Evolutionary conservation across 2,888 invertebrate species (phyloP), one percentile per base, ranked within the genome.

Genomic region (Ophion obscuratus): DNA sequence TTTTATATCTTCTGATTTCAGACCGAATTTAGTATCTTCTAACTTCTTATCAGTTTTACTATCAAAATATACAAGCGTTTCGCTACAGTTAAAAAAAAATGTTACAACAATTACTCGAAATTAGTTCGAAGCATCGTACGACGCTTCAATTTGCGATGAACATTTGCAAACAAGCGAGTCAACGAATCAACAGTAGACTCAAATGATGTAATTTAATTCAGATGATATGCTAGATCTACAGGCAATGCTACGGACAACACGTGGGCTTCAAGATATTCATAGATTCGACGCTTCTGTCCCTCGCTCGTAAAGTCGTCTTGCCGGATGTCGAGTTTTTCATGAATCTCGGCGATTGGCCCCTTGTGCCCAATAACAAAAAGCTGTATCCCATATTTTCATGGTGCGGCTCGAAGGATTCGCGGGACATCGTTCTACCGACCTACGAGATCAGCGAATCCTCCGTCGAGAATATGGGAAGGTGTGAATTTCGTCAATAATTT

Each of bases 291-390:
- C 94, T 99, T 44, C 93, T 98, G 68, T 98, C 98, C 0, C 93
- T 99, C 73, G 94, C 96, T 17, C 95, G 98, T 88, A 98, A 98
- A 95, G 96, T 97, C 31, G 90, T 94, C 31, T 93, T 99, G 78
- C 98, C 99, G 5, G 97, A 99, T 94, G 95, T 97, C 90, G 99
- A 99, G 94, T 96, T 99, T 91, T 97, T 99, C 89, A 96, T 97
- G 70, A 99, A 99, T 94, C 95, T 99, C 17, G 99, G 99, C 20
- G 99, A 99, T 94, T 99, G 99, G 99, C 99, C 99, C 0, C 94
- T 99, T 36, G 96, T 96, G 2, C 92, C 93, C 24, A 93, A 93
- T 86, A 95, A 95, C 83, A 95, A 95, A 0, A 93, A 95, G 17
- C 95, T 95, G 14, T 91, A 91, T 87, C 99, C 99, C 2, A 96